These are phyloP conservation scores for Illadopsis cleaveri DNA, from an alignment of 2,113 vertebrate species.

Conservation along the genomic window DNA sequence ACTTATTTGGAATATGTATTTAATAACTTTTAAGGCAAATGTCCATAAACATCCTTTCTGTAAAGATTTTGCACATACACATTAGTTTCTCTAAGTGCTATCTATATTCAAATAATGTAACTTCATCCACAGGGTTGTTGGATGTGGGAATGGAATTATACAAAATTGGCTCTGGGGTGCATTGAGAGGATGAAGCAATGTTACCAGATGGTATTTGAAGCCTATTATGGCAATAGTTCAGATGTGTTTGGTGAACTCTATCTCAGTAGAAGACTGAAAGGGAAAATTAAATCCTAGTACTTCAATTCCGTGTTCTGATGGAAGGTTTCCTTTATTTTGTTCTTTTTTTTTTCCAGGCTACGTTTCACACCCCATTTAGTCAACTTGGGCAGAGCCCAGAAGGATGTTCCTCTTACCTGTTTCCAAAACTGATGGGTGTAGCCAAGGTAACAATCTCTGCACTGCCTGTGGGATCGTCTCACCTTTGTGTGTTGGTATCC, in stretches of 20 bases:
- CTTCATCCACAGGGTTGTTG: background rate
- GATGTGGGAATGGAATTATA: background rate
- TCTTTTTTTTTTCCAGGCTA: slow-evolving; percentile 72
- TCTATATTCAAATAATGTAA: background rate
- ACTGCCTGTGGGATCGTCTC: background rate
- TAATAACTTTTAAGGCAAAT: background rate
- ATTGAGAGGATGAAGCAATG: background rate
- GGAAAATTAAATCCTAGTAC: background rate
- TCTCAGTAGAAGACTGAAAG: background rate
- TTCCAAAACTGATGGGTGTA: slow-evolving; percentile 86
- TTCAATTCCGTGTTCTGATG: background rate
- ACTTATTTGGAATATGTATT: background rate
- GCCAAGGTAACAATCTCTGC: slow-evolving; percentile 76
- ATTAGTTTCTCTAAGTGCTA: background rate
- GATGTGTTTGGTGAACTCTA: background rate
- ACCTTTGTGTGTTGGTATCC: background rate
- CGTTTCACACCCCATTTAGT: slow-evolving; percentile 84
- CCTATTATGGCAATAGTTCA: background rate
- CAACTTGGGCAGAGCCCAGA: slow-evolving; percentile 83
- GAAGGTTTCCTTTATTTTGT: background rate
- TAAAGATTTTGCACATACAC: background rate
- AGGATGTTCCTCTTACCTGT: slow-evolving; percentile 86
- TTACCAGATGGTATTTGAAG: background rate
- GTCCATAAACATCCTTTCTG: background rate
- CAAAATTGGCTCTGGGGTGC: background rate